Conservation (phyloP, 2,797 vertebrate species). For the Enteromius mattozi region DNA sequence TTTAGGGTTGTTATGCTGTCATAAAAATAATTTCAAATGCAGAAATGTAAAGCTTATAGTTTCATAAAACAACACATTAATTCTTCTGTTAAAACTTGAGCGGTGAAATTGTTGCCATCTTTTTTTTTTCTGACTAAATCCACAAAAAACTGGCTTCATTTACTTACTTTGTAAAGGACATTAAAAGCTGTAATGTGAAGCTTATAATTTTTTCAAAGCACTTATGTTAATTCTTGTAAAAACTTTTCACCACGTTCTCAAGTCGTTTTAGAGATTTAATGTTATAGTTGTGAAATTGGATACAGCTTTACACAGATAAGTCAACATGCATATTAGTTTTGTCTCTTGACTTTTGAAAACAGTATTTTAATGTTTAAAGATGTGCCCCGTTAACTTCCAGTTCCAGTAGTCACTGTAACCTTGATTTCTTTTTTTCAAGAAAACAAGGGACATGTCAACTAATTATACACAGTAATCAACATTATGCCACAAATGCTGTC, state of each 20-base stretch:
- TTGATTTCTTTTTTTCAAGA: neutral
- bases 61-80: neutral
- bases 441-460: neutral
- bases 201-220: neutral
- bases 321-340: neutral
- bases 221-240: neutral
- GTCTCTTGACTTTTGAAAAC: neutral
- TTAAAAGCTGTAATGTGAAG: neutral
- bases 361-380: neutral
- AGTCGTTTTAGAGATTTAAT: neutral
- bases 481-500: slow-evolving; percentile 1
- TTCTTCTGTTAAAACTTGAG: neutral
- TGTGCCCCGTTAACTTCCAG: neutral
- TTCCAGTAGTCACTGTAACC: neutral
- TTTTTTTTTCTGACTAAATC: neutral
- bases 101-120: too few species aligned
- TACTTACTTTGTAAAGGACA: neutral
- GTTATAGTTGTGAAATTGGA: neutral
- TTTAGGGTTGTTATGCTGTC: neutral
- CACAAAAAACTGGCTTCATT: neutral
- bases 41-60: too few species aligned
- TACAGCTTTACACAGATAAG: neutral
- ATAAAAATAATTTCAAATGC: neutral
- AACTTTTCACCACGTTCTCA: neutral
- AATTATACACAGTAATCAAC: neutral